Conservation (phyloP, 2,797 vertebrate species). For the Corythornis leucogaster region DNA sequence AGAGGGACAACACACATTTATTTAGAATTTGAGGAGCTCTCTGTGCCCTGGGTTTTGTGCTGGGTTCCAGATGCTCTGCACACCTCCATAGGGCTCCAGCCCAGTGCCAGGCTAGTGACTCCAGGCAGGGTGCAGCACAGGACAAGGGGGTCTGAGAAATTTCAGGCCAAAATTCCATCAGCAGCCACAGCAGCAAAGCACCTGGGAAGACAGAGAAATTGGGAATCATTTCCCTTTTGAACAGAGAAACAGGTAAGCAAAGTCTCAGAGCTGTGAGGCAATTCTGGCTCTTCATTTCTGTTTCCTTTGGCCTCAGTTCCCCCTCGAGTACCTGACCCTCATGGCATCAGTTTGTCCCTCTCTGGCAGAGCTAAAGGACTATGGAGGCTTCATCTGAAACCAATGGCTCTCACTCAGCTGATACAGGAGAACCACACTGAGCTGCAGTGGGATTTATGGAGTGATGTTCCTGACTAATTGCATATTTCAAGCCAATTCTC, state of each 20-base stretch:
- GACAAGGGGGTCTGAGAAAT: background rate
- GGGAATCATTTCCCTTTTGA: background rate
- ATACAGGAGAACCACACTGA: background rate
- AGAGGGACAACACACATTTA: background rate
- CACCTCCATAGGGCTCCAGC: background rate
- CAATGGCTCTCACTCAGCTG: background rate
- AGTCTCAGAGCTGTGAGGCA: background rate
- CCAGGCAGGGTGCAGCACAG: background rate
- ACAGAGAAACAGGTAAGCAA: background rate
- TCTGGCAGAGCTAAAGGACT: background rate
- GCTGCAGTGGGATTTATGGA: background rate
- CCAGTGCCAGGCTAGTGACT: background rate
- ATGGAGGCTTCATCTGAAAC: background rate
- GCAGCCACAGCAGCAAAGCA: background rate
- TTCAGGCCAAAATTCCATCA: background rate
- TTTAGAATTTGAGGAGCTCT: background rate
- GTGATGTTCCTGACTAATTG: background rate
- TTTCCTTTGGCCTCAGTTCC: background rate
- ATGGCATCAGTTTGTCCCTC: background rate
- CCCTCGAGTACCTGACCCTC: background rate
- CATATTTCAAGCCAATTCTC: background rate
- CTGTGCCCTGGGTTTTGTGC: background rate
- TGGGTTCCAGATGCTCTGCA: background rate
- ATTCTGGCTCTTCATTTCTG: background rate
- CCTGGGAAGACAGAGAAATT: background rate